Evolutionary conservation across 2,797 vertebrate genomes (phyloP).

Genomic region (Pseudomugil gertrudae): DNA sequence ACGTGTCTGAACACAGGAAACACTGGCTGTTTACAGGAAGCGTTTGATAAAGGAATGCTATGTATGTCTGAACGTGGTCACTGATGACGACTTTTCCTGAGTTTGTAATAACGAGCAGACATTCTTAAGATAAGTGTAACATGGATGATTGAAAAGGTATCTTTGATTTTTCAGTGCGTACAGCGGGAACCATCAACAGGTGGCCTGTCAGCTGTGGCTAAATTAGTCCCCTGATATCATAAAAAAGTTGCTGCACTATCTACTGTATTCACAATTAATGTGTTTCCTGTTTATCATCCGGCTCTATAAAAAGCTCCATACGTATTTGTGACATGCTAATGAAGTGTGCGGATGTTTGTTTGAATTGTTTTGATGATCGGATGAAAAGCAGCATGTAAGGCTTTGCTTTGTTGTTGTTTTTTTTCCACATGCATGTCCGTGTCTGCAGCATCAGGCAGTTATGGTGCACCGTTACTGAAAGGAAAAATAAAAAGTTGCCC

Average conservation of each 20-base stretch:
- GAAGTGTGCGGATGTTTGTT: conserved; percentile 80
- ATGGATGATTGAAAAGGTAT: conserved; percentile 42
- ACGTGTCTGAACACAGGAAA: conserved; percentile 74
- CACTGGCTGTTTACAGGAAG: conserved; percentile 85
- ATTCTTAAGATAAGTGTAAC: conserved; percentile 60
- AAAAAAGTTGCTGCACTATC: conserved; percentile 67
- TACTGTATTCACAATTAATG: conserved; percentile 69
- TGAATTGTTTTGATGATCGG: conserved; percentile 63
- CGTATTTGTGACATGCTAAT: conserved; percentile 69
- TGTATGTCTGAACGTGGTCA: conserved; percentile 49
- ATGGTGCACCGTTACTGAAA: conserved; percentile 50
- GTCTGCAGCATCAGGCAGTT: conserved; percentile 44
- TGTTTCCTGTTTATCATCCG: conserved; percentile 81
- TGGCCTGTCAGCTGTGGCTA: conserved; percentile 57
- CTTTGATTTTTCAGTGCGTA: conserved; percentile 11
- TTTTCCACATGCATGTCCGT: conserved; percentile 45
- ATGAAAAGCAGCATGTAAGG: conserved; percentile 39
- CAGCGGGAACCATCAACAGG: conserved; percentile 66
- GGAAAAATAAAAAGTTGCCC: conserved; percentile 50
- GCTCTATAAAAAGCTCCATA: conserved; percentile 68
- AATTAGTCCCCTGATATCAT: conserved; percentile 57
- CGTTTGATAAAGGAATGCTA: conserved; percentile 73
- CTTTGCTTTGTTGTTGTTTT: conserved; percentile 57
- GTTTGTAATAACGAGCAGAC: conserved; percentile 69
- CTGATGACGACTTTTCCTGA: conserved; percentile 75